A percentile compares a stretch with the other conserved stretches of the same genome.
Evolutionary conservation across 2,113 vertebrate genomes (phyloP).

Genomic region (Megaptera novaeangliae): DNA sequence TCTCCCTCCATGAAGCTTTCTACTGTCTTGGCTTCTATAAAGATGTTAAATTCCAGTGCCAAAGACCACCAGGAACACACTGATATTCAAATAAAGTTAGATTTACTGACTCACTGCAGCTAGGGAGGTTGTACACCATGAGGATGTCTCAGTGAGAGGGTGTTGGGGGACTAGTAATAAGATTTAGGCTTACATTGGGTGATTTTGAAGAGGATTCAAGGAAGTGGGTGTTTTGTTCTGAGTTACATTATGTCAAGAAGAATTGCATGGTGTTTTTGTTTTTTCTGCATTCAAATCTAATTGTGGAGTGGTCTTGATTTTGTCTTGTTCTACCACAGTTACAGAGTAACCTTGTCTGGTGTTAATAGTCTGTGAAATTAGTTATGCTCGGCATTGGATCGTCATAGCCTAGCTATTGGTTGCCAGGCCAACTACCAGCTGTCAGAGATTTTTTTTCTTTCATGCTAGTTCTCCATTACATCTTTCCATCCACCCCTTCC

Average conservation of each 20-base stretch:
- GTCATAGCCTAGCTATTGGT: not conserved
- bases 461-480: not conserved
- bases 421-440: not conserved
- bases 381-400: not conserved
- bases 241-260: not conserved
- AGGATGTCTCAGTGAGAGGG: not conserved
- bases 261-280: not conserved
- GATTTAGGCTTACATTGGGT: not conserved
- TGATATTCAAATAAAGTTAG: not conserved
- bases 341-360: not conserved
- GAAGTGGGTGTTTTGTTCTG: not conserved
- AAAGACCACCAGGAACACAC: not conserved
- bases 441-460: not conserved
- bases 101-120: not conserved
- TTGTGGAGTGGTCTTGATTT: not conserved
- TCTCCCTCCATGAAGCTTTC: not conserved
- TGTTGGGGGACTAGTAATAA: not conserved
- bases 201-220: not conserved
- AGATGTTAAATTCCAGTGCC: not conserved
- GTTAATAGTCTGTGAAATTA: not conserved
- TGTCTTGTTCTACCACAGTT: not conserved
- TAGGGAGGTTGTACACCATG: not conserved
- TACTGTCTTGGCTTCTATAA: not conserved
- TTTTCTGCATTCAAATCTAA: not conserved
- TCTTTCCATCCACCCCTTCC: not conserved